These are phyloP conservation scores for Phyllopteryx taeniolatus DNA, from an alignment of 2,113 vertebrate species.

Conservation along the genomic window DNA sequence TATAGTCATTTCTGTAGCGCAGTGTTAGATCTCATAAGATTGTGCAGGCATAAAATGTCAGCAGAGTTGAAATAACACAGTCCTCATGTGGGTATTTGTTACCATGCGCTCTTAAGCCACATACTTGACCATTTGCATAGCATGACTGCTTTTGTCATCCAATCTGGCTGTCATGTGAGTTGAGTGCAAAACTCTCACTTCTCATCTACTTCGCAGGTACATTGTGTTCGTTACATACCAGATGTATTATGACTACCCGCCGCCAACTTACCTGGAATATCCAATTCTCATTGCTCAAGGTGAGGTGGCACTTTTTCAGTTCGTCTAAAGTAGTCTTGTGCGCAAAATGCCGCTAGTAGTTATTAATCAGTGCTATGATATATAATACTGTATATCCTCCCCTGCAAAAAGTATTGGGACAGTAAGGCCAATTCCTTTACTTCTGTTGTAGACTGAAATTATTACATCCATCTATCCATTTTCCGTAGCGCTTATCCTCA, in stretches of 20 bases:
- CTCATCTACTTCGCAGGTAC: conserved; percentile 69
- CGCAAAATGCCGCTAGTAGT: too few relatives aligned
- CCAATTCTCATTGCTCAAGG: conserved; percentile 93
- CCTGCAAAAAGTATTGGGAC: too few relatives aligned
- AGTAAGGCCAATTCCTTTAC: too few relatives aligned
- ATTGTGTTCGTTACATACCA: conserved; percentile 93
- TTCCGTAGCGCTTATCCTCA: too few relatives aligned
- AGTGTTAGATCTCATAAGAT: neutral
- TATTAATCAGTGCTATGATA: too few relatives aligned
- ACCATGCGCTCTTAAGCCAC: neutral
- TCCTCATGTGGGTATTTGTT: neutral
- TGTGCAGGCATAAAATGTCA: neutral
- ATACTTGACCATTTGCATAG: neutral
- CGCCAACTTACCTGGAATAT: conserved; percentile 89
- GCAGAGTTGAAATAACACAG: too few relatives aligned
- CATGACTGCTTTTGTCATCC: neutral
- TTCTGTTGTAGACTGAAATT: too few relatives aligned
- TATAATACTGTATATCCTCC: too few relatives aligned
- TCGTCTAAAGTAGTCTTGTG: neutral
- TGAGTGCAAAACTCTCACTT: neutral
- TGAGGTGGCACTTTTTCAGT: conserved; percentile 47
- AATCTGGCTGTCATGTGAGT: neutral
- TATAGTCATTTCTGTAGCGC: neutral
- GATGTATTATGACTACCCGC: conserved; percentile 86
- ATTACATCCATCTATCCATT: too few relatives aligned